Percentiles rank a stretch among this genome's conserved stretches.
Conservation (phyloP, 1,140 invertebrate species). For the Drosophila tristis region DNA sequence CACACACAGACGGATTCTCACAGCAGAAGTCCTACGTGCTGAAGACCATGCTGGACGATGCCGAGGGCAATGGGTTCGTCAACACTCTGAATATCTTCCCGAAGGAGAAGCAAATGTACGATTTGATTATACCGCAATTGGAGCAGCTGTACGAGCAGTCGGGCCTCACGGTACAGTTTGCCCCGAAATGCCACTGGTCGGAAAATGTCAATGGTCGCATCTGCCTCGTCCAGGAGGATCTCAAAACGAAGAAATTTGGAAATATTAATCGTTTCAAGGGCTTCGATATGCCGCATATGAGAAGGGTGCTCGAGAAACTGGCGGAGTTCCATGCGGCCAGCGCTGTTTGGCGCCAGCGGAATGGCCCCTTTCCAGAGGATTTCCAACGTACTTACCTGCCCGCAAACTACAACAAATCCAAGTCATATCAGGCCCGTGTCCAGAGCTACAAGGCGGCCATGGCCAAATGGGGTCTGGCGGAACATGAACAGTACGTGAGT, state of each 20-base stretch:
- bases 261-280: conserved; percentile 86
- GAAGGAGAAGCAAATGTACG: conserved; percentile 79
- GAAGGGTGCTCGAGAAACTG: conserved; percentile 85
- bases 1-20: conserved; percentile 65
- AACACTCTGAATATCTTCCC: conserved; percentile 78
- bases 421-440: conserved; percentile 69
- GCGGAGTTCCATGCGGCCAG: conserved; percentile 86
- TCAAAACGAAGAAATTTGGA: conserved; percentile 85
- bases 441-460: conserved; percentile 75
- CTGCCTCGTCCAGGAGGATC: conserved; percentile 86
- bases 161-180: conserved; percentile 55
- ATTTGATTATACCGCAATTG: conserved; percentile 68
- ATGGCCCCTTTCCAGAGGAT: conserved; percentile 74
- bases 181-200: conserved; percentile 70
- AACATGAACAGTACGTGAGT: conserved; percentile 61
- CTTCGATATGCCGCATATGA: conserved; percentile 85
- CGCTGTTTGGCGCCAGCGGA: conserved; percentile 69
- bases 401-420: conserved; percentile 72
- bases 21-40: conserved; percentile 77
- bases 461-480: conserved; percentile 68
- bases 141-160: conserved; percentile 75
- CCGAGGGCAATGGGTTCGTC: conserved; percentile 64
- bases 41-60: conserved; percentile 75
- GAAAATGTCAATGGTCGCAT: conserved; percentile 72
- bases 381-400: conserved; percentile 73